Evolutionary conservation across 2,113 vertebrate species (phyloP).

Genomic region (Hystrix cristata): DNA sequence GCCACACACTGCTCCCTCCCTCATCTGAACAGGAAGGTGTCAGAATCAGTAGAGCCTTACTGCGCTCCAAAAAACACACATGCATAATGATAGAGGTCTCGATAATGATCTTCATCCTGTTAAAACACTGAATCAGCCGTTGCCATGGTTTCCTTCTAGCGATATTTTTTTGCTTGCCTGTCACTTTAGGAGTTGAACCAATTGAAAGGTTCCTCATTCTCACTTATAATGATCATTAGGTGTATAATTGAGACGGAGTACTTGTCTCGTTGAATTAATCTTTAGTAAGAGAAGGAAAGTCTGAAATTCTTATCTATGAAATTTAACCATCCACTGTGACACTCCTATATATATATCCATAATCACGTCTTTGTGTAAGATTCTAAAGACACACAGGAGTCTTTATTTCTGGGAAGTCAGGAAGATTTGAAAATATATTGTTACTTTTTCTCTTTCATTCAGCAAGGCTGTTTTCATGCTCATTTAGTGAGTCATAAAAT

Average conservation of each 20-base stretch:
- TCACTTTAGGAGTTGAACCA: constrained; percentile 16
- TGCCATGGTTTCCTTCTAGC: constrained; percentile 11
- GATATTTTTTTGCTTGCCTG: not conserved
- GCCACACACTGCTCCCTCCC: not conserved
- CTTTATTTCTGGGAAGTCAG: not conserved
- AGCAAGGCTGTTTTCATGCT: not conserved
- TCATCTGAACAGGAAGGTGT: not conserved
- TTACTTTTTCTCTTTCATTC: not conserved
- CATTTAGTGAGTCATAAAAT: not conserved
- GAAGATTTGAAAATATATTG: not conserved
- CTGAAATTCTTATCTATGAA: not conserved
- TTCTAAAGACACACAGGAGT: not conserved
- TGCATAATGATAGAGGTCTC: not conserved
- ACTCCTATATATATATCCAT: not conserved
- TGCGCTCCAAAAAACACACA: not conserved
- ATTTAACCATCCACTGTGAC: not conserved
- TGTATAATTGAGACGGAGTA: not conserved
- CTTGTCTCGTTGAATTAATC: constrained; percentile 4
- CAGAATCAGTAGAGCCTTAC: not conserved
- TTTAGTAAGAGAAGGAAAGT: not conserved
- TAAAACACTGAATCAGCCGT: not conserved
- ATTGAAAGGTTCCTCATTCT: not conserved
- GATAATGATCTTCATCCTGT: not conserved
- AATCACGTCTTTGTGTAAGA: not conserved
- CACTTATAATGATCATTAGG: not conserved